A percentile compares a stretch with the other conserved stretches of the same genome.
Conservation (phyloP, 2,888 invertebrate genomes). For the Mesorhabditis spiculigera region DNA sequence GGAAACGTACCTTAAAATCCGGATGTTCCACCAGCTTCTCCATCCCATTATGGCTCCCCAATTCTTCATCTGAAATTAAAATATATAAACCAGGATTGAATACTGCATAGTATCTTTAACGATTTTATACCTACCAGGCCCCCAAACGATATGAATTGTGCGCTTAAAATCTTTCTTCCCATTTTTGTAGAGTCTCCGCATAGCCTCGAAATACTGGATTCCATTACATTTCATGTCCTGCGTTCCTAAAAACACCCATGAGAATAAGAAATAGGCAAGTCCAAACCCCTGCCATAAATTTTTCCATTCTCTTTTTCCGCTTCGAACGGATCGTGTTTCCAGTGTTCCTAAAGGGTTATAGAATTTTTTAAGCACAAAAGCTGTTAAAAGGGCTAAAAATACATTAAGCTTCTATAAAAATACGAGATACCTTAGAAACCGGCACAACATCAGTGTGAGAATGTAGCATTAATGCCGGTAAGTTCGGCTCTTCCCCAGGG, state of each 20-base stretch:
- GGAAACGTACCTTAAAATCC: neutral
- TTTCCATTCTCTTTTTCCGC: neutral
- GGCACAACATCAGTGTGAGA: slow-evolving; percentile 5
- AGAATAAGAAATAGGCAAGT: neutral
- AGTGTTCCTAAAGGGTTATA: neutral
- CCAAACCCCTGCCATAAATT: slow-evolving; percentile 2
- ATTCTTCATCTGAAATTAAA: no score
- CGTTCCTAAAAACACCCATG: neutral
- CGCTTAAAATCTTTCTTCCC: neutral
- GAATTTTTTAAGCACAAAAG: neutral
- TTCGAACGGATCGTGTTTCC: neutral
- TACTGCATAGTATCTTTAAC: no score
- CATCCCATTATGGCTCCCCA: neutral
- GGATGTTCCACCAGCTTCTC: neutral
- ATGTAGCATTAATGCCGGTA: neutral
- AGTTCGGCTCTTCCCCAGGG: neutral
- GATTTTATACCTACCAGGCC: no score
- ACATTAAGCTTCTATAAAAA: neutral
- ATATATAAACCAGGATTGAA: no score
- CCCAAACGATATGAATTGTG: neutral
- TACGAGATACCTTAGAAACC: neutral
- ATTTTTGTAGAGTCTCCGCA: neutral
- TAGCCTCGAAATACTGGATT: neutral
- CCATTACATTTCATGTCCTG: slow-evolving; percentile 2
- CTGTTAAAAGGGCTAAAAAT: no score